Evolutionary conservation across 2,888 invertebrate species (phyloP), one percentile per base, ranked within the genome.

Genomic region (Caenorhabditis sp.): DNA sequence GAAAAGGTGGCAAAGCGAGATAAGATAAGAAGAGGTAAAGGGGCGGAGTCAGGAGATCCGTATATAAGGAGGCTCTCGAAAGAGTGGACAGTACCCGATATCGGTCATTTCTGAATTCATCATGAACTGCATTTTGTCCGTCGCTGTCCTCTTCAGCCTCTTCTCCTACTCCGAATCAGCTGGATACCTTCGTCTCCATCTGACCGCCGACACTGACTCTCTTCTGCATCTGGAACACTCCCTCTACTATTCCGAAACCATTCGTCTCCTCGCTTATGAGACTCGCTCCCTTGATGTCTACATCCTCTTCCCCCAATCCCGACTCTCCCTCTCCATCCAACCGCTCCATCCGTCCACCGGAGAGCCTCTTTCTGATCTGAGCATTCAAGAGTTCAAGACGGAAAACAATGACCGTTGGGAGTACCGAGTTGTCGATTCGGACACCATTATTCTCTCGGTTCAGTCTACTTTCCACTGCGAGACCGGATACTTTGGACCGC

Each of bases 281-380:
- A 60, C 74, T 0, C 44, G 58, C 8, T 40, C 58, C 50, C 8
- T 65, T 1, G 58, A 74, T 15, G 13, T 61, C 50, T 61, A 37
- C 22, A 15, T 26, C 13, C 74, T 40, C 22, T 22, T 22, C 32
- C 4, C 44, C 32, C n/a, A 22, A 8, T 9, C 50, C 20, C 40
- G 51, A 50, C 2, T 74, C 18, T 40, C 74, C 2, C 18, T 65
- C 24, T 9, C 47, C 37, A 37, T 74, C 22, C 58, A 74, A 26
- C 28, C 62, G 1, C 74, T 74, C 26, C 65, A 74, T 40, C 65
- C 58, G 22, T 74, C 65, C 40, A 51, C 65, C 18, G 74, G 74
- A n/a, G n/a, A 51, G 1, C 20, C 70, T 6, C 24, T 61, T 26
- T 61, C 61, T 13, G 51, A 61, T 6, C n/a, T 37, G 13, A 15